Evolutionary conservation across 1,140 invertebrate species (phyloP).

Genomic region (Drosophila tropicalis): DNA sequence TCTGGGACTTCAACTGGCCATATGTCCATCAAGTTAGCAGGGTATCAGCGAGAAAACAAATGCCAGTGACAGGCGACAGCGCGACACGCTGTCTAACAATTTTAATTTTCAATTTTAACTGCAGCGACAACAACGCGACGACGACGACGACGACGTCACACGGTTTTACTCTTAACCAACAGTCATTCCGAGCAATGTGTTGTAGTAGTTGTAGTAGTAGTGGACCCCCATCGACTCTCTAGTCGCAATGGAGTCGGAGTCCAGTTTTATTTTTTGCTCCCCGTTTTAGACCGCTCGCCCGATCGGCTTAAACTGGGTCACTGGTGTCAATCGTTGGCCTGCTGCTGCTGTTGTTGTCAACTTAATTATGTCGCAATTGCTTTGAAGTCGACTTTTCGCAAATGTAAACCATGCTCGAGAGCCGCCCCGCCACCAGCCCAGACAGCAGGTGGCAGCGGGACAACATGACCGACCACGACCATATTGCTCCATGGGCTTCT

Average conservation of each 20-base stretch:
- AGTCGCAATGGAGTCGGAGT: slow-evolving; percentile 32
- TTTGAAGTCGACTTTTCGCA: slow-evolving; percentile 71
- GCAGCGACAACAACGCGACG: slow-evolving; percentile 12
- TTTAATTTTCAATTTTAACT: slow-evolving; percentile 78
- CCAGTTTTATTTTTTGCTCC: slow-evolving; percentile 42
- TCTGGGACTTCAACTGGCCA: slow-evolving; percentile 1
- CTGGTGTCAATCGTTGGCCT: slow-evolving; percentile 67
- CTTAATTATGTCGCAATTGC: slow-evolving; percentile 80
- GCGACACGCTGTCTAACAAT: slow-evolving; percentile 79
- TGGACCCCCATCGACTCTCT: neutral
- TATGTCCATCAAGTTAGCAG: slow-evolving; percentile 53
- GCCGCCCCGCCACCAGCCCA: slow-evolving; percentile 17
- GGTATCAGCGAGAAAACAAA: slow-evolving; percentile 64
- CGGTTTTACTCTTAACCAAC: slow-evolving; percentile 51
- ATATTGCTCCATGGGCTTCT: slow-evolving; percentile 30
- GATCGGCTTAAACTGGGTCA: slow-evolving; percentile 62
- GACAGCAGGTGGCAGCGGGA: slow-evolving; percentile 69
- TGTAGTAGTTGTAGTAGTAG: neutral
- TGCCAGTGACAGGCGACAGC: slow-evolving; percentile 72
- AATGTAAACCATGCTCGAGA: slow-evolving; percentile 47
- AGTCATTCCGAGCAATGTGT: slow-evolving; percentile 2
- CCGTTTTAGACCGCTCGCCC: neutral
- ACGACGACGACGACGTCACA: slow-evolving; percentile 54
- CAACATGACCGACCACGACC: slow-evolving; percentile 9
- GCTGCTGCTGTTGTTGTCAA: slow-evolving; percentile 71